A percentile compares a stretch with the other conserved stretches of the same genome.
phyloP scores from a whole-genome alignment of 2,797 vertebrate genomes.

The Phoeniculus purpureus region DNA sequence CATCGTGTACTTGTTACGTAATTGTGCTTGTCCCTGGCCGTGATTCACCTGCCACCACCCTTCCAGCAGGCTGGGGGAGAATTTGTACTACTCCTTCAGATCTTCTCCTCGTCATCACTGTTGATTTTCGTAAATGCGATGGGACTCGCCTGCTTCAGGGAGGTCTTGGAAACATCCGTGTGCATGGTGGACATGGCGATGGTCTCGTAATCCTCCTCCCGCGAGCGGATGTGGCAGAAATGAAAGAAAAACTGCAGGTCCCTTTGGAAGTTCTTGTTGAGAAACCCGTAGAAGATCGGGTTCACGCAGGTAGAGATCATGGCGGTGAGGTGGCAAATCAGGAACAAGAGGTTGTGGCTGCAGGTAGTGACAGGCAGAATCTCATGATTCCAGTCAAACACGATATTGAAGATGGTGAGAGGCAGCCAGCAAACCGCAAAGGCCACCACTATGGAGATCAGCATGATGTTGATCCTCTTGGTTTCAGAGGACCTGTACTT shows the following conservation, averaged over 20 bases:
- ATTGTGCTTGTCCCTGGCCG: slow-evolving; percentile 67
- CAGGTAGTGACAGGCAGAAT: slow-evolving; percentile 80
- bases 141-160: slow-evolving; percentile 83
- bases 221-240: slow-evolving; percentile 83
- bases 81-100: slow-evolving; percentile 51
- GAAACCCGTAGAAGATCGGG: slow-evolving; percentile 88
- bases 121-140: slow-evolving; percentile 77
- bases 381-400: slow-evolving; percentile 88
- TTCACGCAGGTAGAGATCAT: slow-evolving; percentile 90
- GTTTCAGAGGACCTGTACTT: slow-evolving; percentile 85
- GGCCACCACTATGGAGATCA: slow-evolving; percentile 86
- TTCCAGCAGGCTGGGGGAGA: not conserved
- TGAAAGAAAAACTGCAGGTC: slow-evolving; percentile 86
- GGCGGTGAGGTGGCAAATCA: slow-evolving; percentile 87
- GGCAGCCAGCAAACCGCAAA: slow-evolving; percentile 89
- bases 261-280: slow-evolving; percentile 90
- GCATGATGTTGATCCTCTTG: slow-evolving; percentile 87
- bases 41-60: not conserved
- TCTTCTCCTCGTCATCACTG: slow-evolving; percentile 72
- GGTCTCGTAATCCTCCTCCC: slow-evolving; percentile 86
- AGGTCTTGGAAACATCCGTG: slow-evolving; percentile 87
- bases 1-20: not conserved
- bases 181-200: slow-evolving; percentile 91
- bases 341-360: slow-evolving; percentile 86
- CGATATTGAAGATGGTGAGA: slow-evolving; percentile 86